Evolutionary conservation across 2,113 vertebrate genomes (phyloP).

Genomic region (Oryzias curvinotus): DNA sequence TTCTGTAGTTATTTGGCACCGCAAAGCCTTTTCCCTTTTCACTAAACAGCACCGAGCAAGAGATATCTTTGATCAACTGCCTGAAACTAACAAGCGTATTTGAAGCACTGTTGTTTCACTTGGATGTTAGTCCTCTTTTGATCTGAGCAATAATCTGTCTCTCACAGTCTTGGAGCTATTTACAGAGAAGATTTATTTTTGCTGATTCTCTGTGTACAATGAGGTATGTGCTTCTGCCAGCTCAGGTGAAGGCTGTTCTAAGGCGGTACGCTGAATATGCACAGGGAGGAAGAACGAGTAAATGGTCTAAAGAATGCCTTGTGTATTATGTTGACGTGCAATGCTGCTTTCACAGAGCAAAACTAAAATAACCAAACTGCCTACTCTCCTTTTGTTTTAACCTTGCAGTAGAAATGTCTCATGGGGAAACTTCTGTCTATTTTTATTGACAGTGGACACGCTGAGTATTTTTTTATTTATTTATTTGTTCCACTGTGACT

Average conservation of each 20-base stretch:
- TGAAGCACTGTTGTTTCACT: slow-evolving; percentile 52
- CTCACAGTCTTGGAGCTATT: slow-evolving; percentile 64
- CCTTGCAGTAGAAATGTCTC: slow-evolving; percentile 35
- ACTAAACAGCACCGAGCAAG: slow-evolving; percentile 29
- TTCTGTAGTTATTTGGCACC: slow-evolving; percentile 20
- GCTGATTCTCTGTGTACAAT: slow-evolving; percentile 65
- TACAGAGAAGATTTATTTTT: slow-evolving; percentile 67
- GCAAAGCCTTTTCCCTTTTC: slow-evolving; percentile 21
- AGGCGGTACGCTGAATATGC: slow-evolving; percentile 36
- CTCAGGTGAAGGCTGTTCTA: slow-evolving; percentile 58
- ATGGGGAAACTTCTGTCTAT: slow-evolving; percentile 33
- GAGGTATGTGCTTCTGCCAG: slow-evolving; percentile 53
- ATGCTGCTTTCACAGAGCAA: slow-evolving; percentile 33
- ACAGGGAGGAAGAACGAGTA: slow-evolving; percentile 28
- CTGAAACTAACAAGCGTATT: slow-evolving; percentile 58
- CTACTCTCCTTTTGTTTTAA: slow-evolving; percentile 29
- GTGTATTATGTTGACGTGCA: slow-evolving; percentile 37
- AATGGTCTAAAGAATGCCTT: slow-evolving; percentile 54
- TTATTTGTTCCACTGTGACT: slow-evolving; percentile 47
- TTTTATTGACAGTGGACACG: slow-evolving; percentile 34
- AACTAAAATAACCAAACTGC: slow-evolving; percentile 40
- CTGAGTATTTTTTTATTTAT: slow-evolving; percentile 14
- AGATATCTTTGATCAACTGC: slow-evolving; percentile 42
- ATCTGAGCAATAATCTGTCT: slow-evolving; percentile 65
- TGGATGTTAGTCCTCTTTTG: slow-evolving; percentile 57